These are phyloP conservation scores for Rhimphoctona megacephalus DNA, from an alignment of 2,888 invertebrate genomes.

Conservation along the genomic window DNA sequence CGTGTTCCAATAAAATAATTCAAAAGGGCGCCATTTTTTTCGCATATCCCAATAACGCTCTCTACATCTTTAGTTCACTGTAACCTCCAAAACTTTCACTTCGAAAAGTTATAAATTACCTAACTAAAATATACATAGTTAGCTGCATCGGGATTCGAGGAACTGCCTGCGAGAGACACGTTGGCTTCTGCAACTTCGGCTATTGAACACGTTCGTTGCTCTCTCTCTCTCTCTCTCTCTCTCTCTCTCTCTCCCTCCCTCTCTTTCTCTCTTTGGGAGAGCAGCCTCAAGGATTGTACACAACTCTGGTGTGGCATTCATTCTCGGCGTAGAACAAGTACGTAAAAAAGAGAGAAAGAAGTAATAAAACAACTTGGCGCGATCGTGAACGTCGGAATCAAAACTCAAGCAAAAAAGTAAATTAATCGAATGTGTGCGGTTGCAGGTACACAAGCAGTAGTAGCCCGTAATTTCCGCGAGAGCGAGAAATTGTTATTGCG, in stretches of 20 bases:
- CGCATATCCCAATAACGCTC: background rate
- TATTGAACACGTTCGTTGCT: background rate
- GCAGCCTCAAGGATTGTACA: background rate
- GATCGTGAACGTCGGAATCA: background rate
- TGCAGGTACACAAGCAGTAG: background rate
- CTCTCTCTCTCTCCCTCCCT: conserved; percentile 13
- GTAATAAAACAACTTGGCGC: conserved; percentile 29
- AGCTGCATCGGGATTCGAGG: conserved; percentile 7
- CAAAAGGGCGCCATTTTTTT: background rate
- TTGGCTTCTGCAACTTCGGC: background rate
- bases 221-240: conserved; percentile 18
- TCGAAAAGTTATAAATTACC: conserved; percentile 7
- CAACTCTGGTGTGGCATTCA: background rate
- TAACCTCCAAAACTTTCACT: conserved; percentile 16
- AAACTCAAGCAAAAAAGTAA: conserved; percentile 1
- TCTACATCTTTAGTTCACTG: background rate
- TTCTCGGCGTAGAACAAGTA: background rate
- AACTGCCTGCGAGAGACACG: conserved; percentile 10
- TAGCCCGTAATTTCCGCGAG: conserved; percentile 37
- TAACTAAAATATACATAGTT: background rate
- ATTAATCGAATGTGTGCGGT: conserved; percentile 42
- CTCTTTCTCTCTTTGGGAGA: background rate
- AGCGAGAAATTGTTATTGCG: conserved; percentile 49
- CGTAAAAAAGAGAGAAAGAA: background rate
- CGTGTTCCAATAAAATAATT: background rate